Base-by-base conservation (phyloP, 2,888 invertebrate species). In the Hoplodrina ambigua region DNA sequence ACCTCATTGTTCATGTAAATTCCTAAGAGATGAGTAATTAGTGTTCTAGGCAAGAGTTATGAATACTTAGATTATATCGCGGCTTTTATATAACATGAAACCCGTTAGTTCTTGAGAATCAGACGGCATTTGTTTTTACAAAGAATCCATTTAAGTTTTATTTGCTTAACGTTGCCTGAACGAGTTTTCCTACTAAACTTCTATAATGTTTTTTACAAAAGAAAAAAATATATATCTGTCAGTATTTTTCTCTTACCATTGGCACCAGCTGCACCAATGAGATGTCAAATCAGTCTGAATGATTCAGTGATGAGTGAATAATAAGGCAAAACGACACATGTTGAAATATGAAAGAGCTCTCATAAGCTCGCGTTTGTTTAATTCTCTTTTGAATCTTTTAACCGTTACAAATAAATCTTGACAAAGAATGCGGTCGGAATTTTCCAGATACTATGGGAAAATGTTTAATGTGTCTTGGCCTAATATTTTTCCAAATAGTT, bases 1-100 rank as follows among this genome's bases (percentile, higher is more conserved):
- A 75, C 72, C 57, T 74, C 65, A 81, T 85, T 83, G 85, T 85
- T 81, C 72, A 57, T 55, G 62, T 37, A 75, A 79, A 85, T 82
- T 82, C 78, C 57, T 72, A 44, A 54, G 46, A 73, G 72, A 77
- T 85, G 80, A 82, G 60, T 78, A 78, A 85, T 76, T 78, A 69
- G 52, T 64, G 37, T 46, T 69, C 69, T 69, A 73, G 55, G 44
- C 60, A 65, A 55, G 58, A 59, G 70, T 66, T 72, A 68, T 62
- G 56, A 56, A 58, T 72, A 75, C 55, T 68, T 63, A 75, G 63
- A 71, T 71, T 69, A 13, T 69, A 72, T 67, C 64, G 55, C 10
- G 25, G 57, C 59, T 69, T 63, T 72, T 25, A 44, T 7, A 30
- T 41, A 64, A 41, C 10, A 19, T 33, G n/a, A 41, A 65, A 62